Evolutionary conservation across 2,888 invertebrate genomes (phyloP), one percentile per base, ranked within the genome.

Genomic region (Phalangium opilio): DNA sequence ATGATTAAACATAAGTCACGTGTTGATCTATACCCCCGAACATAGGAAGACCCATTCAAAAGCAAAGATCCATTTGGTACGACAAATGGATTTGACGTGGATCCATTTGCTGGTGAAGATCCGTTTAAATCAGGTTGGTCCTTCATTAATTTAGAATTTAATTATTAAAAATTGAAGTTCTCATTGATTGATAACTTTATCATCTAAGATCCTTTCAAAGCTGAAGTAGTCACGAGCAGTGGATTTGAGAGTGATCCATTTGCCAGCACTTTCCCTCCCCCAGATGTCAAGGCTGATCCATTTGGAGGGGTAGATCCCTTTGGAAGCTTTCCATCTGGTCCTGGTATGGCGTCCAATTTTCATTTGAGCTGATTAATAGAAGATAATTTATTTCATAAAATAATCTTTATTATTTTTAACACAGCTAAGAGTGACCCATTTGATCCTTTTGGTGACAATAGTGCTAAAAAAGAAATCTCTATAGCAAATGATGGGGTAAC

Each of bases 161-260:
- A 2, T 12, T 34, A n/a, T 34, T 2, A 4, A 34, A 12, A n/a
- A n/a, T 4, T 15, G 17, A n/a, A 33, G 18, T 35, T 14, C 14
- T 5, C 11, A 18, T 11, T 4, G n/a, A 15, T n/a, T 5, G 20
- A 27, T 38, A 21, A 14, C 12, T 41, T 39, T 33, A 40, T 57
- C 57, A 10, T 56, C 60, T 62, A 53, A 56, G 64, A 63, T 55
- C 63, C 63, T 40, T 64, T 64, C 54, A 60, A 60, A 52, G 54
- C 60, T 11, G 57, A 59, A 27, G 58, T 57, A 27, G 48, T 34
- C 21, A 60, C 61, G 52, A 51, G 65, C 59, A 78, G 78, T 65
- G 77, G 78, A 47, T 79, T 79, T 68, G 61, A 58, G 8, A 27
- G 27, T 19, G 50, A 59, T 35, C 60, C 62, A 35, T 52, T 52